Evolutionary conservation across 2,888 invertebrate species (phyloP), one percentile per base, ranked within the genome.

Genomic region (Tolmerus cingulatus): DNA sequence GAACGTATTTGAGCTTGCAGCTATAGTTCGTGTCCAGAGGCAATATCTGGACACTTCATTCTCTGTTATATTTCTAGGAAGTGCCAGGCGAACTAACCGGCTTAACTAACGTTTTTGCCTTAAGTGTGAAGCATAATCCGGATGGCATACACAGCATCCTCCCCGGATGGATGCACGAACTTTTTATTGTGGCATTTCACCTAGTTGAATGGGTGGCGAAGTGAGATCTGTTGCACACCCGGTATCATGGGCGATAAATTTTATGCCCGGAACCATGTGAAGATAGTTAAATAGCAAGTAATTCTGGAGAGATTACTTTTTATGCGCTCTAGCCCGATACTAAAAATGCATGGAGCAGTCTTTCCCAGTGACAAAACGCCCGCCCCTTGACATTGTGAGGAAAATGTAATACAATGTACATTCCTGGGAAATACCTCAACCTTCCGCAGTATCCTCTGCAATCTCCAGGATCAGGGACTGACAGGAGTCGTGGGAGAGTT

Each of bases 241-340:
- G 23, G 76, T 76, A 34, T 76, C 37, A 37, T 76, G 76, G 76
- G 76, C 37, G 76, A 76, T 76, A 76, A 37, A 14, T 76, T 76
- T 76, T 76, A 76, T 37, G 76, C 37, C 76, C 76, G 37, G 76
- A 34, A 76, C 76, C 37, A 76, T 76, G 37, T 76, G 76, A n/a
- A 76, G 76, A 76, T 76, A 34, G 76, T 76, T 76, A 76, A 76
- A 76, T 37, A 37, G 76, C 37, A 76, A 76, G 37, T 76, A 76
- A 76, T 76, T 37, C 66, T 66, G 34, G 76, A 1, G 76, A 76
- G 34, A 76, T 76, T 7, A 74, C 74, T 34, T 37, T 66, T 66
- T 76, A 76, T 76, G 19, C 16, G 16, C n/a, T n/a, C 76, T 2
- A 34, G 7, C 76, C 76, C 3, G 4, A n/a, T 16, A 76, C 76